Evolutionary conservation across 2,113 vertebrate genomes (phyloP), one percentile per base, ranked within the genome.

Genomic region (Hemiprocne comata): DNA sequence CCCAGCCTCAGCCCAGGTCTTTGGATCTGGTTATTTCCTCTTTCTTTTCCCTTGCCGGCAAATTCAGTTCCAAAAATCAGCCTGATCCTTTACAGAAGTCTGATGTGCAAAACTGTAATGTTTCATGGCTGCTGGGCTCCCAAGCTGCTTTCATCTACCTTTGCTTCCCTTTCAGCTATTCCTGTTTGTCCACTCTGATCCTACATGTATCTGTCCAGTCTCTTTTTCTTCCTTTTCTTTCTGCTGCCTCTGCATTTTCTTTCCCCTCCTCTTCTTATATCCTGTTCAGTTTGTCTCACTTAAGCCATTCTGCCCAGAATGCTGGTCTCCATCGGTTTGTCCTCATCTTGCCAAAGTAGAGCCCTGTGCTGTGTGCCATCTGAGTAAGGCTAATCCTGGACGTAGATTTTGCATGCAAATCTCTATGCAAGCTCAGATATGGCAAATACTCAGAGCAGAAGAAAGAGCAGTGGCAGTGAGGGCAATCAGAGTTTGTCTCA

Each of bases 291-390:
- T 83, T 71, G 26, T 57, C 51, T 55, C 16, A 53, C 8, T 57
- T 42, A 29, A 79, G 6, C 33, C 18, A 11, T 50, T 95, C 26
- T n/a, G 9, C 17, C 13, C 19, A 29, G 46, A 48, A 54, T 48
- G 28, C 17, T 44, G 26, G 13, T 70, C 20, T 83, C 33, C 28
- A 24, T 33, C 60, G 13, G 24, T 86, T 46, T 18, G n/a, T 55
- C 34, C 14, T 65, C 17, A 26, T 74, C 64, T 83, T 65, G 17
- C 21, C 25, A 70, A 61, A 82, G n/a, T 13, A 62, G 31, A 89
- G 50, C 50, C 73, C 11, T 1, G 0, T 18, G 31, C 28, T 70
- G 62, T 44, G 28, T 19, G 6, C 46, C 2, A 0, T 66, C 13
- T 80, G 19, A 83, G 10, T 36, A 70, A 61, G 25, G 9, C 11